Percentiles rank a stretch among this genome's conserved stretches.
Evolutionary conservation across 1,140 invertebrate species (phyloP).

Genomic region (Andricus grossulariae): DNA sequence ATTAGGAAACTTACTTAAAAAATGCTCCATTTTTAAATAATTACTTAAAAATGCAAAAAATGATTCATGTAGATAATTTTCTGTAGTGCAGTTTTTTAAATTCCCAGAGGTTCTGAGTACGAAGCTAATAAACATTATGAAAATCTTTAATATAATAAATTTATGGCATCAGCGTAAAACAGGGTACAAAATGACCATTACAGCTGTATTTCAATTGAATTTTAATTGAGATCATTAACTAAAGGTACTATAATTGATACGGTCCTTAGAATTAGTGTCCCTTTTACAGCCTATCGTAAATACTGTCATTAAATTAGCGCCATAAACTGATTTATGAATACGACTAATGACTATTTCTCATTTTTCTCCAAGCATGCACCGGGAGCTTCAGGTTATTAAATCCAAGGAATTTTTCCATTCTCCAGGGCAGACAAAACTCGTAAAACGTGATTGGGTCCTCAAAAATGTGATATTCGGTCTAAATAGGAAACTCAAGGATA

Average conservation of each 20-base stretch:
- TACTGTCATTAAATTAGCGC: neutral
- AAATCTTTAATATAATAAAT: too few relatives aligned
- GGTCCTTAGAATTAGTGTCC: constrained; percentile 15
- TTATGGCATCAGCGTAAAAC: neutral
- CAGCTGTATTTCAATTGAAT: constrained; percentile 4
- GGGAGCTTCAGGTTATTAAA: too few relatives aligned
- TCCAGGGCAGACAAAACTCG: neutral
- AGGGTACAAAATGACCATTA: neutral
- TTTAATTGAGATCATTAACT: neutral
- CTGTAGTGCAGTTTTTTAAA: too few relatives aligned
- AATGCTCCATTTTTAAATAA: too few relatives aligned
- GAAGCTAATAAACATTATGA: too few relatives aligned
- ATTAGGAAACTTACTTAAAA: too few relatives aligned
- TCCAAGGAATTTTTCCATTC: neutral
- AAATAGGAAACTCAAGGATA: constrained; percentile 10
- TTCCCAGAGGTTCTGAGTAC: too few relatives aligned
- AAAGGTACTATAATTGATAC: constrained; percentile 4
- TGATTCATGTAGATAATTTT: too few relatives aligned
- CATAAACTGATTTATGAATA: constrained; percentile 17
- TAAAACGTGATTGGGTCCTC: constrained; percentile 11
- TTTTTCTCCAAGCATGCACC: neutral
- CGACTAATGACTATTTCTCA: constrained; percentile 3
- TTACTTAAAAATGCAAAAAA: too few relatives aligned
- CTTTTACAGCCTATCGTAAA: constrained; percentile 12
- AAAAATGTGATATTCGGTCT: neutral